Percentiles rank a stretch among this genome's conserved stretches.
Evolutionary conservation across 1,140 invertebrate species (phyloP).

Genomic region (Aphaenogaster ashmeadi): DNA sequence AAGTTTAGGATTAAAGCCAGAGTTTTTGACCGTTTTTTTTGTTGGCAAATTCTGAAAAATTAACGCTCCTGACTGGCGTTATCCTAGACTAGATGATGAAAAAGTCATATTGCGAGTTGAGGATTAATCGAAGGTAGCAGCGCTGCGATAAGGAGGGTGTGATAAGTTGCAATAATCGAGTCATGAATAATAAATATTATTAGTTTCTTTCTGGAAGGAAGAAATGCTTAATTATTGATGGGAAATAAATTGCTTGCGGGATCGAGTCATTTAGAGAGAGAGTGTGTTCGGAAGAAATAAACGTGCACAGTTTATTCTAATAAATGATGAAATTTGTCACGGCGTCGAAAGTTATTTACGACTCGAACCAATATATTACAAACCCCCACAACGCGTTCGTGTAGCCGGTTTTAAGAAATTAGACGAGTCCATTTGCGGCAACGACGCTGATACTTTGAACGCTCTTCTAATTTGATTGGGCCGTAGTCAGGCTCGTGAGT

Average conservation of each 20-base stretch:
- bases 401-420: constrained; percentile 27
- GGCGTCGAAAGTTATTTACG: not conserved
- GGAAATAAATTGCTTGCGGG: not conserved
- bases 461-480: constrained; percentile 62
- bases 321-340: not conserved
- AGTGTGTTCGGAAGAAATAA: not conserved
- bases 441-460: constrained; percentile 53
- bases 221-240: not conserved
- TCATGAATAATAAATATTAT: not conserved
- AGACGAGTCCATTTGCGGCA: constrained; percentile 2
- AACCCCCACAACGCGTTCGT: not conserved
- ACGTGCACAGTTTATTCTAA: not conserved
- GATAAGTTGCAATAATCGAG: not conserved
- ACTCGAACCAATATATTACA: not conserved
- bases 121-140: not conserved
- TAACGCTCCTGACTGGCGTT: not conserved
- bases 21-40: not conserved
- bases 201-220: not conserved
- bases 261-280: not conserved
- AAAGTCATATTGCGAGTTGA: not conserved
- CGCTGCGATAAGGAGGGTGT: not conserved
- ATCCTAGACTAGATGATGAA: not conserved
- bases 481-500: constrained; percentile 50
- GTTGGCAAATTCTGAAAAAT: not conserved
- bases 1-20: constrained; percentile 3